Evolutionary conservation across 1,140 invertebrate species (phyloP), one percentile per base, ranked within the genome.

Genomic region (Drosophila micromelanica): DNA sequence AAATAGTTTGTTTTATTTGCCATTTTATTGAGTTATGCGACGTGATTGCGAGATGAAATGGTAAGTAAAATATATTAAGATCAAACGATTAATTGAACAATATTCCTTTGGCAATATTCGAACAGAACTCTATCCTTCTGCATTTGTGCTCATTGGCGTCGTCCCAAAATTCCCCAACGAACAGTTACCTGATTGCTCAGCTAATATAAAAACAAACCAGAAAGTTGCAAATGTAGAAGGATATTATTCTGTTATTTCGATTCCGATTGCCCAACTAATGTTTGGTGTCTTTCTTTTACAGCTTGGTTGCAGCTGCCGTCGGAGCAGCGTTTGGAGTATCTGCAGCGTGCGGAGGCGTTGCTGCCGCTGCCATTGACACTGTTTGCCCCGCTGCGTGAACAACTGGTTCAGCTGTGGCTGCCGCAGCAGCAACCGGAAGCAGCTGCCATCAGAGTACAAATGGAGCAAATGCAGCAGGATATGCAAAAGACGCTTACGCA

Each of bases 71-170:
- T 62, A 59, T 40, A 75, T 68, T 42, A 20, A 59, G 54, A 56
- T 61, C 4, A 42, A 57, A 45, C 27, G 27, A 57, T 45, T 13
- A 32, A 42, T 43, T 15, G 54, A 81, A 60, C 81, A 85, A 82
- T 72, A 86, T 84, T 84, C 65, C 5, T 6, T 84, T 89, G 78
- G 76, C 80, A 54, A 48, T 30, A 55, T 35, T 35, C 38, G 32
- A 40, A 68, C n/a, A 46, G 48, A 78, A 76, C 91, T 91, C 91
- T 91, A 91, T 91, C 91, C 91, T 91, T 91, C 91, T 91, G 90
- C 90, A 91, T 91, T 91, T 91, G 72, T 85, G 75, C 54, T 67
- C 57, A 20, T 59, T 73, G 73, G 43, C 78, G 70, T 85, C 76
- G 71, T 49, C 70, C 60, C 17, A 13, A 38, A 64, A 74, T 1